These are phyloP conservation scores for Cetonia aurata DNA, from an alignment of 2,888 invertebrate genomes.

Conservation along the genomic window DNA sequence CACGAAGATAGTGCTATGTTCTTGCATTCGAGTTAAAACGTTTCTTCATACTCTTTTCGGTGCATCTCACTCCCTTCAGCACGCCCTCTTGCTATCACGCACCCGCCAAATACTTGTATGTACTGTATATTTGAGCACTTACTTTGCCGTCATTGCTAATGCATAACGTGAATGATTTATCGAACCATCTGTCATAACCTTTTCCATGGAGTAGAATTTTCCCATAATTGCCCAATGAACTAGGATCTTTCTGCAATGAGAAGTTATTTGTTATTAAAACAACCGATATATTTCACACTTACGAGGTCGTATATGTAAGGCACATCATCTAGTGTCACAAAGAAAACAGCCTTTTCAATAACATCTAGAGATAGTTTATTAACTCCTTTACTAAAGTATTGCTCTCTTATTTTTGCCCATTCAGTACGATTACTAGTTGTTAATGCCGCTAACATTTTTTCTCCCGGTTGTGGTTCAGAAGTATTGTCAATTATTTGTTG, in stretches of 20 bases:
- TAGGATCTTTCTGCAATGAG: conserved; percentile 71
- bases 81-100: too few species aligned
- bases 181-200: conserved; percentile 98
- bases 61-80: too few species aligned
- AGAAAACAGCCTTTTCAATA: conserved; percentile 96
- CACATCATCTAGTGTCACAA: conserved; percentile 91
- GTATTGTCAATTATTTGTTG: conserved; percentile 87
- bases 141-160: conserved; percentile 93
- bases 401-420: conserved; percentile 89
- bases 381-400: conserved; percentile 86
- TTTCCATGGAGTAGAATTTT: conserved; percentile 92
- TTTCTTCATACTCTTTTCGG: too few species aligned
- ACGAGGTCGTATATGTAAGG: conserved; percentile 87
- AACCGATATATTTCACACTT: conserved; percentile 52
- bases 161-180: conserved; percentile 97
- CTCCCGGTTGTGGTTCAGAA: conserved; percentile 81
- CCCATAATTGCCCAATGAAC: conserved; percentile 88
- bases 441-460: conserved; percentile 89
- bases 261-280: not conserved
- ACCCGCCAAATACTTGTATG: not conserved
- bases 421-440: conserved; percentile 92
- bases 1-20: too few species aligned
- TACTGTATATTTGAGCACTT: conserved; percentile 59
- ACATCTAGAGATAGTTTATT: conserved; percentile 91
- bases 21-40: too few species aligned